Conservation (phyloP, 2,797 vertebrate species). For the Zalophus californianus region DNA sequence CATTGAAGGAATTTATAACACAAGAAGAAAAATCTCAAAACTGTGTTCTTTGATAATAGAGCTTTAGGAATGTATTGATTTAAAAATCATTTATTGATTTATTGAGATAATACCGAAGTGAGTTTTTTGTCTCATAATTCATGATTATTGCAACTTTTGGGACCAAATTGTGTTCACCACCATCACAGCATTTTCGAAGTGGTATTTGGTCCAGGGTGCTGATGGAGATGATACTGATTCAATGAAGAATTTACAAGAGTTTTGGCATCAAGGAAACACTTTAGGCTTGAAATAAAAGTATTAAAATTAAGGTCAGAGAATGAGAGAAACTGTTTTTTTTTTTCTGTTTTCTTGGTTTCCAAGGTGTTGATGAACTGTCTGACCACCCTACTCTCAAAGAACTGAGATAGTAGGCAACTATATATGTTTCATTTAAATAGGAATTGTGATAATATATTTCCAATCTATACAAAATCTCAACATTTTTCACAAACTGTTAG, state of each 20-base stretch:
- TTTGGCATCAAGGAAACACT: not conserved
- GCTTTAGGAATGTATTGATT: not conserved
- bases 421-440: not conserved
- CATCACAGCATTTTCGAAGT: not conserved
- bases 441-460: not conserved
- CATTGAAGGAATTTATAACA: not conserved
- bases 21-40: not conserved
- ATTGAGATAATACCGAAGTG: not conserved
- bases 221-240: not conserved
- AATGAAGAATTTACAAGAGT: not conserved
- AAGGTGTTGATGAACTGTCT: not conserved
- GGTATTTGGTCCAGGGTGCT: not conserved
- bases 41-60: not conserved
- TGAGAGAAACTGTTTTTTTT: not conserved
- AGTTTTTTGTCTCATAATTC: not conserved
- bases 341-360: not conserved
- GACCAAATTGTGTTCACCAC: not conserved
- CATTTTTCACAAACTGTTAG: not conserved
- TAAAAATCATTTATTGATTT: not conserved
- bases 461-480: not conserved
- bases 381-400: not conserved
- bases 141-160: not conserved
- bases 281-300: not conserved
- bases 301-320: not conserved
- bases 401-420: not conserved